Base-by-base conservation (phyloP, 2,113 vertebrate species). In the Crypturellus undulatus region DNA sequence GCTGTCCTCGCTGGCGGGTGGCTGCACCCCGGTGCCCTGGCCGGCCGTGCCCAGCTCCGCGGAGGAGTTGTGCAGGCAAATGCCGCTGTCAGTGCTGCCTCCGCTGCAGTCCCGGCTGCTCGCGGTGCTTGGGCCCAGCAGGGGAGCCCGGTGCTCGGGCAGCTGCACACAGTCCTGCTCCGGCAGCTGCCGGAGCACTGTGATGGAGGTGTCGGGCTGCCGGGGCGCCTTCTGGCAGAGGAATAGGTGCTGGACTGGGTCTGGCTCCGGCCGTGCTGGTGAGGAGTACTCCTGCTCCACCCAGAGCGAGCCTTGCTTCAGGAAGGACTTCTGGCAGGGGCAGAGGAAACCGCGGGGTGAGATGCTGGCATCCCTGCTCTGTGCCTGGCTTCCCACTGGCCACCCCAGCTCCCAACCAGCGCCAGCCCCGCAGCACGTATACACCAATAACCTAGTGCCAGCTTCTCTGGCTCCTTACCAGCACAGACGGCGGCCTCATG, bases 401-500 rank as follows among this genome's bases (percentile, higher is more conserved):
- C 52, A 3, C 51, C 58, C 16, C 1, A 10, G 30, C 38, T 47
- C 62, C 16, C 1, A 14, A 26, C 26, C 45, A 13, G 26, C 36
- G 3, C 6, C 47, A 20, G 9, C 49, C 49, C 51, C 52, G 7
- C 52, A 54, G 54, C 54, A 26, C 19, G 30, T 28, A 30, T 56
- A 30, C 28, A 17, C 15, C 5, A 15, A 30, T 16, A 21, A 26
- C 4, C 17, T 24, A 78, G 65, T n/a, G 79, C 65, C 34, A 49
- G n/a, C 67, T 32, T 32, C 28, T 30, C 59, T 2, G 1, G 49
- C 19, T 56, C 91, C 98, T 98, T 81, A 98, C 98, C 98, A 98
- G 94, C 34, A 93, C 96, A 0, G 92, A 30, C 0, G 98, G 98
- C 0, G 97, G 93, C 91, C 87, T 97, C 70, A 91, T 2, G 0